Evolutionary conservation across 2,797 vertebrate species (phyloP), one percentile per base, ranked within the genome.

Genomic region (Sebastes miniatus): DNA sequence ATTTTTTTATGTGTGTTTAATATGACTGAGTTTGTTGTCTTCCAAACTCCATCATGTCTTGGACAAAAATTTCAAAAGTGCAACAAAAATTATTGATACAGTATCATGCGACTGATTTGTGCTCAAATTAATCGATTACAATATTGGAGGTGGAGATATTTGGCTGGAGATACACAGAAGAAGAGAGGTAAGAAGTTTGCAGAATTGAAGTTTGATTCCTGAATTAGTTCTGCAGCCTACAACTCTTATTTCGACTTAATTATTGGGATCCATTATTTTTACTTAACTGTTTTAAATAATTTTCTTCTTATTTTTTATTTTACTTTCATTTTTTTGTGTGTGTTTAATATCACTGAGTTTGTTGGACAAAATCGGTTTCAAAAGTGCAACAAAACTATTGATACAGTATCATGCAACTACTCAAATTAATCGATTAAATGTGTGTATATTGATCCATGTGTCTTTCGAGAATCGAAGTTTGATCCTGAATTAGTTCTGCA

Each of bases 171-270:
- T 9, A 22, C n/a, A 10, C 47, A 13, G 13, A 27, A 39, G 7
- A 31, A 9, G 50, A 85, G 8, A 90, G 91, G 93, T 92, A 82
- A 89, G 89, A 85, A 61, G 73, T 89, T 89, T 77, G 6, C 47
- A 8, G 43, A 27, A 13, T 10, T 9, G 3, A 79, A 77, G 63
- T 77, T 73, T 34, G 31, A 62, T 61, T 12, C 2, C 24, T 57
- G 10, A 50, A 20, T 32, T 13, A 18, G 5, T 14, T 67, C 4
- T 34, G 66, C 3, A 6, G 18, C 43, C 4, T 6, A 22, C 32
- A 13, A 36, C 3, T 29, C 14, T 27, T 3, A 25, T 50, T 75
- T 66, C 16, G 16, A 47, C 43, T 47, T 47, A 16, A 16, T 47
- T 47, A 47, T 47, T 47, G 16, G 12, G 36, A 13, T 39, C 36